Evolutionary conservation across 1,140 invertebrate species (phyloP), one percentile per base, ranked within the genome.

Genomic region (Scaptomyza montana): DNA sequence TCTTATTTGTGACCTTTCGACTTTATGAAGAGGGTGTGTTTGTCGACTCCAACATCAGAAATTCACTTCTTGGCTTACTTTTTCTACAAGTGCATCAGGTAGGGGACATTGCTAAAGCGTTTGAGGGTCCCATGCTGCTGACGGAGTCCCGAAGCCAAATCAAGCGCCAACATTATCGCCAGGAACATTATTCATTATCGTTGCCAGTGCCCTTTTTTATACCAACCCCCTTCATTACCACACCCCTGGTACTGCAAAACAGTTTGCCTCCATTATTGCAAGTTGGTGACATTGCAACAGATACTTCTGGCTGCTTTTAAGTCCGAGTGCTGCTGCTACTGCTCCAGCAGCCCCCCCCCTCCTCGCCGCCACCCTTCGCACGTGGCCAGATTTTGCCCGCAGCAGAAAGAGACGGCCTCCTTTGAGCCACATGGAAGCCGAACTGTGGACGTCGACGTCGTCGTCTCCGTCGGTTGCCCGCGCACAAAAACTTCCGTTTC

Each of bases 221-320:
- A 30, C 30, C 30, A 30, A 6, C 30, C 30, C 30, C 30, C 7
- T 25, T 25, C 21, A 25, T 5, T 5, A 5, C 4, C 33, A 16
- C 33, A 47, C 25, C 45, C 41, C 39, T 5, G 3, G 9, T 72
- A 71, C 33, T 9, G 33, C 33, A 8, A 36, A 36, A 41, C 33
- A 33, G 57, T 54, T 68, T 47, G 41, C 56, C 65, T 9, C 30
- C 36, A 61, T 50, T 43, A 43, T 71, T 84, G 71, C 65, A 77
- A 85, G 80, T 85, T 84, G 80, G 81, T 86, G 80, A 85, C 80
- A 85, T 80, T 85, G 80, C 80, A 84, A 84, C 77, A 84, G 80
- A 84, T 84, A 84, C 74, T 77, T 69, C 33, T 73, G 41, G 39
- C 39, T n/a, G 39, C 12, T 43, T 36, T 60, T 61, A 8, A 36